Evolutionary conservation across 2,113 vertebrate species (phyloP).

Genomic region (Stomatorhinus ivindoensis): DNA sequence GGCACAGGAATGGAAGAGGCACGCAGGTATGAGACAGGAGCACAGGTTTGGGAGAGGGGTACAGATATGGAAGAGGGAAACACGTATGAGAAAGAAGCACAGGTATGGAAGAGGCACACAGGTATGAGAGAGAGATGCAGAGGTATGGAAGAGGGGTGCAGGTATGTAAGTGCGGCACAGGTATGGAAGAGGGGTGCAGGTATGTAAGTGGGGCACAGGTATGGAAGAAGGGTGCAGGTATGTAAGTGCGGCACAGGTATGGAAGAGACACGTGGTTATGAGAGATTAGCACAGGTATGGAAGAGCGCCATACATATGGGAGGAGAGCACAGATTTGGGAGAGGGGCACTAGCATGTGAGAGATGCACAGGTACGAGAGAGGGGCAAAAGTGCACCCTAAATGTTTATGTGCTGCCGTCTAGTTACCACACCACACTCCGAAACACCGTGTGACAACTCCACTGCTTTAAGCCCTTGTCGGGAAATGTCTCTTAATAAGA

Average conservation of each 20-base stretch:
- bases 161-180: neutral
- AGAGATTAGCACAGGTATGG: neutral
- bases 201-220: neutral
- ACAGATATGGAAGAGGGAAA: neutral
- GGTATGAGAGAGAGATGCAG: neutral
- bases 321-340: neutral
- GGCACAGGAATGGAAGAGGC: neutral
- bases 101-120: neutral
- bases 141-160: neutral
- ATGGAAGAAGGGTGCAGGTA: neutral
- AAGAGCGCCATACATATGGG: neutral
- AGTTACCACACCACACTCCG: neutral
- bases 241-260: neutral
- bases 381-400: neutral
- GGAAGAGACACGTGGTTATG: neutral
- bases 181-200: too few species aligned
- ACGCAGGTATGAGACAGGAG: neutral
- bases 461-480: neutral
- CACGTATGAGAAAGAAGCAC: too few species aligned
- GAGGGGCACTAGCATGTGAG: neutral
- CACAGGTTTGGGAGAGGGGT: neutral
- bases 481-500: neutral
- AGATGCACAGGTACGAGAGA: neutral
- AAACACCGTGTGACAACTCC: neutral
- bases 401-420: neutral